Evolutionary conservation across 2,113 vertebrate genomes (phyloP), one percentile per base, ranked within the genome.

Genomic region (Edolisoma coerulescens): DNA sequence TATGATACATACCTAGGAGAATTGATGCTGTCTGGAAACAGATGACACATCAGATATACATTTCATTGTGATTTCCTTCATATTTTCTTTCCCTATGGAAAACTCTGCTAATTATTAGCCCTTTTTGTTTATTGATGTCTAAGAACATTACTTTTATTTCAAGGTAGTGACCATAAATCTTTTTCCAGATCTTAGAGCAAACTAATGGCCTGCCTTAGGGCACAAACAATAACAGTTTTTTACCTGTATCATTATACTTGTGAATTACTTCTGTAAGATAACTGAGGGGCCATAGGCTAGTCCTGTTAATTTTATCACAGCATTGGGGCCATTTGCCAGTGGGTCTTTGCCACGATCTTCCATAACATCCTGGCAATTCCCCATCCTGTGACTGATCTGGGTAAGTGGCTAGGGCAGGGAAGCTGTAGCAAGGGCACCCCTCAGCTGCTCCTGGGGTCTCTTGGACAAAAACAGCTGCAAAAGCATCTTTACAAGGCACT

Each of bases 291-390:
- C 6, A 3, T 35, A 61, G 70, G 5, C 10, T 52, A 53, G 49
- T 85, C 79, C 50, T 49, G 16, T 32, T 22, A 60, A 33, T 56
- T 78, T 65, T 56, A 49, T n/a, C 3, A 7, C 7, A 30, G 33
- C 33, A 49, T 15, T 42, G 50, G 74, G 54, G 20, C 16, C 37
- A 44, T 84, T 84, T 85, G n/a, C 54, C 60, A 23, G 22, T 20
- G 37, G 11, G 26, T 42, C 56, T 87, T 89, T 87, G 47, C 41
- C 23, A 53, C 28, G 14, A 63, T 53, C 23, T 65, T 68, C 45
- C 0, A 0, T 37, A 69, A 39, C 11, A 75, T 23, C 33, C 17
- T 64, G 27, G 56, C 30, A 78, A 75, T 53, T 47, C 8, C 47
- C 37, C 4, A 11, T 22, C 19, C 18, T 57, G 16, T 33, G 50